Evolutionary conservation across 2,888 invertebrate genomes (phyloP), one percentile per base, ranked within the genome.

Genomic region (Melipona beecheii): DNA sequence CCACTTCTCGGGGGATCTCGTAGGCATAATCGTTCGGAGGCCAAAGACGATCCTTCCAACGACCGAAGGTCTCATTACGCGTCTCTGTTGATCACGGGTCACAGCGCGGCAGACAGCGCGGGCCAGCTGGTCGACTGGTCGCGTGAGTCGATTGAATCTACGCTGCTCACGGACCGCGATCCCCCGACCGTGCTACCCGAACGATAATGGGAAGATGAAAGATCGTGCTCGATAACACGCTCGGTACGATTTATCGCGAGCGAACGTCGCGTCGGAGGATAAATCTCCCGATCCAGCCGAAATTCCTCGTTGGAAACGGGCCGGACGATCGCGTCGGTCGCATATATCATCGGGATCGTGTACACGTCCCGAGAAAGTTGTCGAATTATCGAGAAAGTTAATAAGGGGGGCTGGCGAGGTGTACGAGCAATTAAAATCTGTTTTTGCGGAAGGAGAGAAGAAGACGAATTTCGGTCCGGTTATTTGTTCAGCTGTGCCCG

Each of bases 121-220:
- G 27, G 27, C 36, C 31, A 60, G 49, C 9, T 31, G 31, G 27
- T n/a, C 31, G 72, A 27, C 62, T 58, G 21, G 70, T 70, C 75
- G 78, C 74, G 68, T 78, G 65, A 66, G 58, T 50, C 56, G 58
- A 84, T 80, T 71, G 66, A 84, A 80, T 76, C 76, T 31, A 73
- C 66, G 75, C 31, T 56, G n/a, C 52, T 36, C 72, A 15, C n/a
- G 60, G 76, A 27, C 27, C 84, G 71, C 50, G 84, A 84, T 84
- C 84, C 74, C 81, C 74, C 81, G 84, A 85, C 85, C 80, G 80
- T 81, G 85, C 74, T 81, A 70, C 74, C 56, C 69, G 85, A 60
- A 80, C 81, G 85, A 81, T 85, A 85, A 85, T 85, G 75, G 77
- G 75, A 84, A 75, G 81, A 86, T 83, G 86, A 84, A 86, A 77